Base-by-base conservation (phyloP, 2,797 vertebrate genomes). In the Anguilla megastoma region DNA sequence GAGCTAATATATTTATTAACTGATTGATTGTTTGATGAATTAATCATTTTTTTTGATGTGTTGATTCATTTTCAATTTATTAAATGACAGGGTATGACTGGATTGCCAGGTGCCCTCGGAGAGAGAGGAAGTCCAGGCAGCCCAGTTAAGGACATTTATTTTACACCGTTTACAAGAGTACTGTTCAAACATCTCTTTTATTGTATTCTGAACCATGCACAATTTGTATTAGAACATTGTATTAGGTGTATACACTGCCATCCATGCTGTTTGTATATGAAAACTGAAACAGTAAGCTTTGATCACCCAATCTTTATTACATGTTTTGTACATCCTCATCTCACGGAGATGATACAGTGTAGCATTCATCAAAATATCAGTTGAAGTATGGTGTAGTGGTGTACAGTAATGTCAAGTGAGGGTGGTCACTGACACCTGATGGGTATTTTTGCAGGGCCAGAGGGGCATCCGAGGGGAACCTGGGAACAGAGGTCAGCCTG, bases 401-500 rank as follows among this genome's bases (percentile, higher is more conserved):
- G 66, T 27, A n/a, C 9, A 41, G 33, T 76, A n/a, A 87, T n/a
- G 21, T 24, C 52, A 58, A 84, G 63, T 90, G 58, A 33, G 21
- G 27, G 52, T 7, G 30, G 30, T 82, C 54, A 7, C 79, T 9
- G 7, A 36, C 2, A 9, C 36, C 45, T 80, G 79, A 27, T n/a
- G 36, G 71, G 7, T 87, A 41, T 60, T 24, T 6, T 85, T 92
- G 79, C 92, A 98, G 97, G 97, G 97, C 66, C 95, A 90, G 93
- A 95, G 94, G 33, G 97, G 97, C 24, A 92, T 90, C 88, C 91
- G 88, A 90, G 97, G 97, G 90, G 93, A 93, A 87, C 30, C 85
- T 27, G 97, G 97, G 36, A 89, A 91, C 0, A 91, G 69, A 87
- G 97, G 97, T 91, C 90, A 96, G 86, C 92, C 87, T 94, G 97